These are phyloP conservation scores for Xerus rutilus DNA, from an alignment of 2,797 vertebrate genomes.

Conservation along the genomic window DNA sequence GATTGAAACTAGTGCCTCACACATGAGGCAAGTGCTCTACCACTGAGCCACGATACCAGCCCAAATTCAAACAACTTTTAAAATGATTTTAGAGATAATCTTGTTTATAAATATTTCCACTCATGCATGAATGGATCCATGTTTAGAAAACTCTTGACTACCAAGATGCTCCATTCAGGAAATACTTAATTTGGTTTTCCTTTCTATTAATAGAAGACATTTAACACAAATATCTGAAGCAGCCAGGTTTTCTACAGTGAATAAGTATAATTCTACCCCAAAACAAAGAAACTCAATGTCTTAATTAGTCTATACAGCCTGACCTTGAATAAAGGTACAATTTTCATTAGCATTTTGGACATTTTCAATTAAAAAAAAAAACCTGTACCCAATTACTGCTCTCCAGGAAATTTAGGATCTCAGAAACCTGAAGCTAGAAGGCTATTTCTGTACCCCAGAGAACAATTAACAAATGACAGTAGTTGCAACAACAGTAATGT, in stretches of 20 bases:
- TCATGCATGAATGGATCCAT: background rate
- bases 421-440: background rate
- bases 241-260: background rate
- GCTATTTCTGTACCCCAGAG: slow-evolving; percentile 52
- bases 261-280: slow-evolving; percentile 51
- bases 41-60: too few relatives aligned
- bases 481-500: slow-evolving; percentile 59
- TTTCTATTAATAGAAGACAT: slow-evolving; percentile 46
- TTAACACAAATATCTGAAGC: background rate
- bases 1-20: too few relatives aligned
- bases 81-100: slow-evolving; percentile 8
- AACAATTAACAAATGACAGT: slow-evolving; percentile 67
- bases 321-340: slow-evolving; percentile 34
- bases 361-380: slow-evolving; percentile 3
- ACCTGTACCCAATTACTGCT: slow-evolving; percentile 4
- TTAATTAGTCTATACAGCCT: slow-evolving; percentile 58
- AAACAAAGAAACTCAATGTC: slow-evolving; percentile 41
- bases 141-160: slow-evolving; percentile 21
- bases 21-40: too few relatives aligned
- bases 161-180: background rate
- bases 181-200: background rate
- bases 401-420: slow-evolving; percentile 56
- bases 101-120: background rate
- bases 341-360: slow-evolving; percentile 61
- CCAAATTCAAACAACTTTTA: background rate